Evolutionary conservation across 2,888 invertebrate genomes (phyloP).

Genomic region (Aricia artaxerxes): DNA sequence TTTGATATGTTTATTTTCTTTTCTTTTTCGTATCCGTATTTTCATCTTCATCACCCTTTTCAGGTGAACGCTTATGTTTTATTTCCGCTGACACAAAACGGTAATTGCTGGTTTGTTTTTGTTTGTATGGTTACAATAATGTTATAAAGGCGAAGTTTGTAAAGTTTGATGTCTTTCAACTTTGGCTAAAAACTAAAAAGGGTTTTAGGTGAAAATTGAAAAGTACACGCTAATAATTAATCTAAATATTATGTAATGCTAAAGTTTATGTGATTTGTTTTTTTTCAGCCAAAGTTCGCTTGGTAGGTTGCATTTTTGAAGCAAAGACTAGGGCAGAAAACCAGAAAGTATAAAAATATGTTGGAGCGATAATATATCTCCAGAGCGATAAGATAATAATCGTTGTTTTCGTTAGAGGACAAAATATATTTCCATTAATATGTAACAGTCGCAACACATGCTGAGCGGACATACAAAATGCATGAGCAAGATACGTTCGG

Average conservation of each 20-base stretch:
- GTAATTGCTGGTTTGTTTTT: background rate
- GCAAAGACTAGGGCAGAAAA: too few species aligned
- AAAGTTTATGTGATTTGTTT: background rate
- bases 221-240: too few species aligned
- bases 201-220: too few species aligned
- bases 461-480: conserved; percentile 6
- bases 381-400: background rate
- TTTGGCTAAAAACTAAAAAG: too few species aligned
- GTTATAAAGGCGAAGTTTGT: too few species aligned
- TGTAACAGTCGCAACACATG: background rate
- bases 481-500: background rate
- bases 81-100: background rate
- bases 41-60: conserved; percentile 9
- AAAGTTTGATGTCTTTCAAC: too few species aligned
- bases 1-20: background rate
- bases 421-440: background rate
- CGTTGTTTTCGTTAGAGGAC: background rate
- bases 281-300: background rate
- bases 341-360: too few species aligned
- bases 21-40: background rate
- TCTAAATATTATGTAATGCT: background rate
- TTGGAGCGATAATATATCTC: background rate
- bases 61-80: background rate
- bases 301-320: too few species aligned
- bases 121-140: background rate